Evolutionary conservation across 2,113 vertebrate species (phyloP), one percentile per base, ranked within the genome.

Genomic region (Onychostoma macrolepis): DNA sequence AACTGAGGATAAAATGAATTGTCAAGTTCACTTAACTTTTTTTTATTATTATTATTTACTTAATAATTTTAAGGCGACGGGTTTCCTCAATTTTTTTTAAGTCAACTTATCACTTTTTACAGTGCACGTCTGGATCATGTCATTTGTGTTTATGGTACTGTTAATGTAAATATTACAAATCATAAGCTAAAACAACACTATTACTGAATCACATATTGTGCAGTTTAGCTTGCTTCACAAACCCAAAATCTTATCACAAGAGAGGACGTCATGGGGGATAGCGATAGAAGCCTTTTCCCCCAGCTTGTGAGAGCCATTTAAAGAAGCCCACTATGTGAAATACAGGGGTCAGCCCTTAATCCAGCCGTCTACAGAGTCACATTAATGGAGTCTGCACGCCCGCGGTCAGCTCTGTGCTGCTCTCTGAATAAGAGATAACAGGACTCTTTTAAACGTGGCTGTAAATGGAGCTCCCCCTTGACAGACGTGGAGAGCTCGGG

Each of bases 351-450:
- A 50, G 33, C 67, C 77, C 80, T 79, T 83, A 88, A 90, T 88
- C 79, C 80, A 86, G 79, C 56, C 6, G 41, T 76, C 75, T 43
- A 76, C 56, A 61, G 84, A 88, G 84, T 84, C 75, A 69, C 30
- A 33, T 86, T 87, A 90, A 90, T 87, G 85, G 61, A 87, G 69
- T 86, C 24, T 38, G 38, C 30, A 41, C 30, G 81, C 81, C 82
- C 5, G 65, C 26, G 67, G 43, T 74, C 65, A 81, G 79, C 82
- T 58, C 69, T 69, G 24, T 71, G 61, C 71, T 33, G 76, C 84
- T 77, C 86, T 87, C 45, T 67, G 63, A 88, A 86, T 78, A 53
- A 75, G 65, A 88, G 84, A 88, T 88, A 88, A 83, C 74, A 50
- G 79, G 85, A 72, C 87, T 86, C 67, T 80, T 71, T 86, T 85